Evolutionary conservation across 2,888 invertebrate genomes (phyloP).

Genomic region (Brachynemurus nebulosus): DNA sequence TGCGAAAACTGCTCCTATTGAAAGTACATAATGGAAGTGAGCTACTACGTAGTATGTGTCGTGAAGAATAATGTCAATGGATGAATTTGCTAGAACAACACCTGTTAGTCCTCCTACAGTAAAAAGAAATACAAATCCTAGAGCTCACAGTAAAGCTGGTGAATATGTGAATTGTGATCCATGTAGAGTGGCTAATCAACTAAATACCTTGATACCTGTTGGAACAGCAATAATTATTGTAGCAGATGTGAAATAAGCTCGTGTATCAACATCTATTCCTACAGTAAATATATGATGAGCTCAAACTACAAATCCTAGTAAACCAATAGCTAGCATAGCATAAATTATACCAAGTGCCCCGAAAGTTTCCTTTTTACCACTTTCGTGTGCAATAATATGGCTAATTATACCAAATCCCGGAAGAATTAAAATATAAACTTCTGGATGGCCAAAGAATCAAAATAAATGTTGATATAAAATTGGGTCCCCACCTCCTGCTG

Average conservation of each 20-base stretch:
- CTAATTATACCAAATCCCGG: conserved; percentile 73
- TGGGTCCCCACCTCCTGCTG: conserved; percentile 65
- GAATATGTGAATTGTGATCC: conserved; percentile 46
- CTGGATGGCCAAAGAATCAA: conserved; percentile 80
- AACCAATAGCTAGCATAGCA: conserved; percentile 69
- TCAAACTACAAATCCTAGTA: conserved; percentile 73
- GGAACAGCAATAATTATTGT: conserved; percentile 80
- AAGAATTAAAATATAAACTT: conserved; percentile 77
- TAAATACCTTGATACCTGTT: conserved; percentile 73
- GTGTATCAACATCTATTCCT: conserved; percentile 70
- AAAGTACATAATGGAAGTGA: conserved; percentile 70
- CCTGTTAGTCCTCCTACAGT: conserved; percentile 60
- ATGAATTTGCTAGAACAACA: conserved; percentile 56
- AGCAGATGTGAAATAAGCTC: conserved; percentile 71
- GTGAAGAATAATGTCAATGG: conserved; percentile 61
- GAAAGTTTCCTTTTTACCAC: conserved; percentile 62
- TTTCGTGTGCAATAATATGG: conserved; percentile 61
- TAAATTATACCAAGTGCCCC: conserved; percentile 63
- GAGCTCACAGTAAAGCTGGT: conserved; percentile 46
- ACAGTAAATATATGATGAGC: conserved; percentile 77
- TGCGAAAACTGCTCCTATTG: conserved; percentile 66
- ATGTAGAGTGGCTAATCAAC: conserved; percentile 56
- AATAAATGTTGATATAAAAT: conserved; percentile 72
- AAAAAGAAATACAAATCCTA: conserved; percentile 68
- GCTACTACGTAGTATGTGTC: conserved; percentile 75